Conservation (phyloP, 2,113 vertebrate genomes). For the Pithys albifrons region DNA sequence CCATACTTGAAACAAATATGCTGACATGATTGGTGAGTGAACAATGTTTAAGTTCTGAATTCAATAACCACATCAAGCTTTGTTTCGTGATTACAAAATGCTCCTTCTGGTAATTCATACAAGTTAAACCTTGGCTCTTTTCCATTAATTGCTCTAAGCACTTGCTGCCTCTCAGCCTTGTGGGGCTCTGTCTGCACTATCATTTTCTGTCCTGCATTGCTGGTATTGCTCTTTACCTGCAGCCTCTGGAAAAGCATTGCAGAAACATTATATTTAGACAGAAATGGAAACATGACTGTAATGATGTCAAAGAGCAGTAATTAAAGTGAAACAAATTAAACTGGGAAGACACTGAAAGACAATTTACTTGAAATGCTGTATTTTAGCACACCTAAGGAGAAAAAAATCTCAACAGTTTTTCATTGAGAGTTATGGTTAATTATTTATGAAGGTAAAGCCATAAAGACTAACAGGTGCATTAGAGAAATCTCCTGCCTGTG, state of each 20-base stretch:
- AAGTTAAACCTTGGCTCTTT: slow-evolving; percentile 31
- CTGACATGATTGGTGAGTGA: neutral
- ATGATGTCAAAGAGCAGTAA: slow-evolving; percentile 17
- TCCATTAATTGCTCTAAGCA: neutral
- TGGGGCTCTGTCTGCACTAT: neutral
- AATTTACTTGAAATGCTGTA: neutral
- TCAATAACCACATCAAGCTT: neutral
- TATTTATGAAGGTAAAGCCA: slow-evolving; percentile 23
- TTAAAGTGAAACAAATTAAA: slow-evolving; percentile 29
- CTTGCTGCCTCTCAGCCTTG: neutral
- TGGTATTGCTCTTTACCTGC: neutral
- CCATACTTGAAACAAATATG: neutral
- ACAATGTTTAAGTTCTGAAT: neutral
- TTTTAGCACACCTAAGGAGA: neutral
- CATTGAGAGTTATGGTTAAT: neutral
- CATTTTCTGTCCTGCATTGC: neutral
- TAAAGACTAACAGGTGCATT: neutral
- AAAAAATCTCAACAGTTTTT: neutral
- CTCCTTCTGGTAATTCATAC: neutral
- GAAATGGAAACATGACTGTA: neutral
- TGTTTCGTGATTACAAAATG: slow-evolving; percentile 35
- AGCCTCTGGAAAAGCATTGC: neutral
- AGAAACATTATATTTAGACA: neutral
- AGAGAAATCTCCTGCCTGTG: neutral
- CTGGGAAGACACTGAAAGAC: neutral